Evolutionary conservation across 2,797 vertebrate genomes (phyloP).

Genomic region (Bovichtus variegatus): DNA sequence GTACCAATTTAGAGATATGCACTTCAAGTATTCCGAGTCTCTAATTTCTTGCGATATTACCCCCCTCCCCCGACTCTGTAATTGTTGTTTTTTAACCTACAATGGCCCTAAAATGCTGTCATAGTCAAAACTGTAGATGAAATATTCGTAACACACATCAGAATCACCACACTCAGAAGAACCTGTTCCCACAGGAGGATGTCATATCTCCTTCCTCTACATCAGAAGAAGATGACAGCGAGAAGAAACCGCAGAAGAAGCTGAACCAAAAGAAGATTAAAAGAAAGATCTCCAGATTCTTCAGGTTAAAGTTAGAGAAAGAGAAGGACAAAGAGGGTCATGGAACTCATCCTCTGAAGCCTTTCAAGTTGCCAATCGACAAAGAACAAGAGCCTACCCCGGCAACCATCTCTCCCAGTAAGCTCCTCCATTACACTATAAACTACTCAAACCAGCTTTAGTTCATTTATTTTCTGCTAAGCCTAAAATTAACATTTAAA

Average conservation of each 20-base stretch:
- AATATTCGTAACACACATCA: not conserved
- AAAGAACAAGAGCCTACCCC: fast-evolving
- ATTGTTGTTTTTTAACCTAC: no score
- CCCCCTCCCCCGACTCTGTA: no score
- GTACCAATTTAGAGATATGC: no score
- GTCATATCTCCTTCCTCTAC: slow-evolving; percentile 55
- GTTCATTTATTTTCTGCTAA: not conserved
- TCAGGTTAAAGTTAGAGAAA: slow-evolving; percentile 54
- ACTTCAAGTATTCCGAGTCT: no score
- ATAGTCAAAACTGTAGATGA: no score
- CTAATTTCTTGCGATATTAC: no score
- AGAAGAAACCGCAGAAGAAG: slow-evolving; percentile 65
- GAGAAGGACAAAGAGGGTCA: slow-evolving; percentile 42
- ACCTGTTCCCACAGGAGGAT: slow-evolving; percentile 52
- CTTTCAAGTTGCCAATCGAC: not conserved
- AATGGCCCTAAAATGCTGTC: no score
- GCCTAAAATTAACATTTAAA: not conserved
- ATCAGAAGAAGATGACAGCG: slow-evolving; percentile 74
- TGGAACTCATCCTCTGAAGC: slow-evolving; percentile 35
- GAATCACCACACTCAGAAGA: not conserved
- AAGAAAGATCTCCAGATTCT: slow-evolving; percentile 70
- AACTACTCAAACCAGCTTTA: not conserved
- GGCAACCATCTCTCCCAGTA: slow-evolving; percentile 68
- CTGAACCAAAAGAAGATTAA: slow-evolving; percentile 72
- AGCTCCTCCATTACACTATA: slow-evolving; percentile 25